Percentiles rank a stretch among this genome's conserved stretches.
Evolutionary conservation across 2,888 invertebrate genomes (phyloP).

Genomic region (Rhorus exstirpatorius): DNA sequence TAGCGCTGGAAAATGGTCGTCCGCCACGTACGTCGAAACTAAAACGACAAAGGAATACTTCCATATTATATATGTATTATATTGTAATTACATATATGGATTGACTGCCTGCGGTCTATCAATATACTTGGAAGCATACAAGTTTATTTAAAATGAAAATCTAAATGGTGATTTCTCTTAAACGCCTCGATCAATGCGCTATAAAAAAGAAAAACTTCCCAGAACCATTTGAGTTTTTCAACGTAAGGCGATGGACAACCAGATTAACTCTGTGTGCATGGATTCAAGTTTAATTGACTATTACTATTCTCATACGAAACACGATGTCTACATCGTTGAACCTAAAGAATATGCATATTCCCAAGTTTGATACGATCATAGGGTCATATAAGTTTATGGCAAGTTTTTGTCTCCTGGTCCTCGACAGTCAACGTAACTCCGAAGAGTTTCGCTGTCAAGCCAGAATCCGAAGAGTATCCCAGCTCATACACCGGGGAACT

Average conservation of each 20-base stretch:
- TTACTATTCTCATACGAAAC: conserved; percentile 20
- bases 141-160: too few species aligned
- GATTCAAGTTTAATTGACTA: conserved; percentile 14
- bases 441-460: not conserved
- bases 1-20: conserved; percentile 87
- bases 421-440: conserved; percentile 44
- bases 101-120: not conserved
- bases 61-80: not conserved
- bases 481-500: conserved; percentile 32
- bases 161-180: too few species aligned
- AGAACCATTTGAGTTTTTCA: not conserved
- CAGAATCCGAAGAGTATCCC: conserved; percentile 49
- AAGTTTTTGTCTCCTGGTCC: conserved; percentile 12
- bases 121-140: too few species aligned
- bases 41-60: conserved; percentile 65
- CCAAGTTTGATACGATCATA: conserved; percentile 50
- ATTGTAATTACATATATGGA: not conserved
- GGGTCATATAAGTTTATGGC: conserved; percentile 34
- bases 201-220: not conserved
- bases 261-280: not conserved
- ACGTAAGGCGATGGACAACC: not conserved
- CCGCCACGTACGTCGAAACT: conserved; percentile 89
- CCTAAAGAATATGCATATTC: conserved; percentile 48
- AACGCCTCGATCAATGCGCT: too few species aligned
- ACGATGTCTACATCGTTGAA: not conserved